These are phyloP conservation scores for Pseudomugil gertrudae DNA, from an alignment of 2,797 vertebrate genomes.

Conservation along the genomic window DNA sequence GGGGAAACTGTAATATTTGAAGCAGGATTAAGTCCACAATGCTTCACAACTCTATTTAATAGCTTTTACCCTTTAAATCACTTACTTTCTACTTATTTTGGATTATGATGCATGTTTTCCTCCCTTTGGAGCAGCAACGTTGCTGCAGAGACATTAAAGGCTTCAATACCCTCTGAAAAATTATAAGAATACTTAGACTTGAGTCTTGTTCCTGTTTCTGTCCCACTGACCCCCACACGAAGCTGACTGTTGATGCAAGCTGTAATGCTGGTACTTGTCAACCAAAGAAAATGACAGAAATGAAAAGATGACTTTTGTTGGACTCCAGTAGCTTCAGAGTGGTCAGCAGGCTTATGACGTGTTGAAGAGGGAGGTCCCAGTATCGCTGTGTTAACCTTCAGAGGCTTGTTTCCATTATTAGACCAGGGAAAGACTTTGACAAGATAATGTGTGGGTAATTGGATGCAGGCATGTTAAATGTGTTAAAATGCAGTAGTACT, in stretches of 20 bases:
- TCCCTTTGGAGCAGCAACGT: neutral
- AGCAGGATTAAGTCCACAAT: slow-evolving; percentile 37
- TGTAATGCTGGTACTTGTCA: slow-evolving; percentile 60
- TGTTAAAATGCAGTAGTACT: neutral
- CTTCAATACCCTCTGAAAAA: neutral
- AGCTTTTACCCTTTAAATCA: neutral
- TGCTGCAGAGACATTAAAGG: too few species aligned
- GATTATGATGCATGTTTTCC: neutral
- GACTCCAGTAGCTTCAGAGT: slow-evolving; percentile 50
- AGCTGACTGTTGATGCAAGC: slow-evolving; percentile 17
- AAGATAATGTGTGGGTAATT: slow-evolving; percentile 39
- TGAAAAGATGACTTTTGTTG: slow-evolving; percentile 71
- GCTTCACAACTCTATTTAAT: slow-evolving; percentile 24
- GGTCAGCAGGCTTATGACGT: slow-evolving; percentile 32
- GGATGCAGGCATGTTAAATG: slow-evolving; percentile 24
- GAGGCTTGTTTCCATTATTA: slow-evolving; percentile 61
- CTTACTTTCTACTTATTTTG: neutral
- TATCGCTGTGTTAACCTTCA: slow-evolving; percentile 54
- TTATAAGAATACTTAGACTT: slow-evolving; percentile 12
- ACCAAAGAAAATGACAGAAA: slow-evolving; percentile 64
- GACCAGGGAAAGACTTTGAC: slow-evolving; percentile 48
- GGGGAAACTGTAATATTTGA: slow-evolving; percentile 20
- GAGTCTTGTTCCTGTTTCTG: slow-evolving; percentile 1
- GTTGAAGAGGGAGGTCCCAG: slow-evolving; percentile 31
- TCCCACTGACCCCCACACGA: slow-evolving; percentile 17